Evolutionary conservation across 2,888 invertebrate species (phyloP).

Genomic region (Nomada ferruginata): DNA sequence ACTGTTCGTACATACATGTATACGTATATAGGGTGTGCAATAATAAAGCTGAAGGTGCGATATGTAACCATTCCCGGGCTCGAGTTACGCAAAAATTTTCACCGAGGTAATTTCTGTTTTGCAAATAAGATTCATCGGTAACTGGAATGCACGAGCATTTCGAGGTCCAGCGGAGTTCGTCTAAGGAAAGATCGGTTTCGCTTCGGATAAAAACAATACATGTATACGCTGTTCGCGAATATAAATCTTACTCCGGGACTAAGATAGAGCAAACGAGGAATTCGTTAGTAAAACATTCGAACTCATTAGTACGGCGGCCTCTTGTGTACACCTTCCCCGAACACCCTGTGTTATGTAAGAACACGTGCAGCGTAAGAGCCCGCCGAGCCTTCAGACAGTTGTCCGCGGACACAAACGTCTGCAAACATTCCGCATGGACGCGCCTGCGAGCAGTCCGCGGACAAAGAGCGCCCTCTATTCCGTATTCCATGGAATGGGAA

Average conservation of each 20-base stretch:
- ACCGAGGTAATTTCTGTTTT: neutral
- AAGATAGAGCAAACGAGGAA: neutral
- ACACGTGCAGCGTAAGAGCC: constrained; percentile 11
- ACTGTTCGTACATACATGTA: constrained; percentile 20
- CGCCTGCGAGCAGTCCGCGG: too few species aligned
- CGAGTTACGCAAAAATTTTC: constrained; percentile 20
- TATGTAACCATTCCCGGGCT: constrained; percentile 48
- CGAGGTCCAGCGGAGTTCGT: neutral
- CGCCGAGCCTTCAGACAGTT: too few species aligned
- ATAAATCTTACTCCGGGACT: neutral
- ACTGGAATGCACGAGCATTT: neutral
- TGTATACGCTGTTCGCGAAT: too few species aligned
- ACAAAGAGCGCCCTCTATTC: too few species aligned
- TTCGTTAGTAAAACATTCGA: neutral
- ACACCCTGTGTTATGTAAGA: constrained; percentile 36
- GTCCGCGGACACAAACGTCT: too few species aligned
- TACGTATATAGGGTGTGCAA: constrained; percentile 41
- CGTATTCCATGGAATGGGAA: too few species aligned
- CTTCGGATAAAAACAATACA: neutral
- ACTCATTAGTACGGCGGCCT: constrained; percentile 12
- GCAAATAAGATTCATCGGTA: neutral
- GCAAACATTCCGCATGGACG: too few species aligned
- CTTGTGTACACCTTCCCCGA: constrained; percentile 13
- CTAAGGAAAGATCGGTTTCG: neutral
- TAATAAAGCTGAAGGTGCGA: constrained; percentile 46